Evolutionary conservation across 2,888 invertebrate species (phyloP).

Genomic region (Odontocerum albicorne): DNA sequence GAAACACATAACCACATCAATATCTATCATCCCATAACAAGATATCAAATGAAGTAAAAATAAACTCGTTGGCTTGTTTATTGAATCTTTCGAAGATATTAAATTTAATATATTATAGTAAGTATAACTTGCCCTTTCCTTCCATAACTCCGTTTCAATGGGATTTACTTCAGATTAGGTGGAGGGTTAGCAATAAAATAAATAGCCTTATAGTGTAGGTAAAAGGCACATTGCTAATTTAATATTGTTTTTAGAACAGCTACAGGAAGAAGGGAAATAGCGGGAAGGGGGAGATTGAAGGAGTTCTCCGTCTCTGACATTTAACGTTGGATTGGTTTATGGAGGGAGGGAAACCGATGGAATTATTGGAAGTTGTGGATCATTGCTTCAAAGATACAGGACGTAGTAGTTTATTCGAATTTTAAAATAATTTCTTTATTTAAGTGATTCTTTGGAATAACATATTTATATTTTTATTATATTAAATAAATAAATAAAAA

Average conservation of each 20-base stretch:
- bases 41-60: no score
- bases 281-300: conserved; percentile 29
- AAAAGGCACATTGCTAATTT: conserved; percentile 29
- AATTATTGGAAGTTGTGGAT: conserved; percentile 17
- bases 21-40: no score
- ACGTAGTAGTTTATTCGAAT: no score
- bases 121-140: conserved; percentile 7
- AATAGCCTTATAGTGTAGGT: conserved; percentile 21
- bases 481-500: no score
- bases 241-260: conserved; percentile 28
- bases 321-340: conserved; percentile 29
- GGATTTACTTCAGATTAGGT: conserved; percentile 15
- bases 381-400: no score
- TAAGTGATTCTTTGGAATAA: no score
- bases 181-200: conserved; percentile 18
- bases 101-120: no score
- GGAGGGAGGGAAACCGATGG: conserved; percentile 15
- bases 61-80: no score
- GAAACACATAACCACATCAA: no score
- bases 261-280: conserved; percentile 11
- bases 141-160: conserved; percentile 15
- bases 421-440: no score
- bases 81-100: no score
- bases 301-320: conserved; percentile 30
- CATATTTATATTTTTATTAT: no score